Base-by-base conservation (phyloP, 2,888 invertebrate genomes). In the Cyrtodaria siliqua region DNA sequence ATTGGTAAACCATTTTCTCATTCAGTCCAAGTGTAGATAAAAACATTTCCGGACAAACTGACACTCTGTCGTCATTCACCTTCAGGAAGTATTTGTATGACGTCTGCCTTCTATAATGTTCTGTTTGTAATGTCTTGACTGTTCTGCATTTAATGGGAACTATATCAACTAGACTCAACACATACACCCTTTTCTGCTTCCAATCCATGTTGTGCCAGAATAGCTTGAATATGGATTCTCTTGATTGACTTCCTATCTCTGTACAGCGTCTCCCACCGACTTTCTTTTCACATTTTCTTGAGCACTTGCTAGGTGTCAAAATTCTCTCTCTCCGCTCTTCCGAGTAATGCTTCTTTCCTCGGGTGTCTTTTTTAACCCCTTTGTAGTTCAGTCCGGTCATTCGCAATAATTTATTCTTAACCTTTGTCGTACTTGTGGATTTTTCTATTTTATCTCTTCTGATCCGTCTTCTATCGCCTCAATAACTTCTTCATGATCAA, bases 21-120 rank as follows among this genome's bases (percentile, higher is more conserved):
- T 40, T 24, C 27, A 64, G 4, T 14, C 64, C 56, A 26, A 55
- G 27, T 2, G 55, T 64, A 20, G 55, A 55, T 3, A 64, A 29
- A 23, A 52, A 52, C 52, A 23, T 52, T 24, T 16, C 26, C 23
- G 9, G 3, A 23, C 52, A 24, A 4, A 47, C 47, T 16, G 2
- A 8, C 20, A 52, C 3, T 26, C 52, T 3, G 4, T 52, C 6
- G 8, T 20, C 26, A 20, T 26, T 26, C 4, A 20, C 6, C 16
- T 23, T 52, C 3, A 52, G 52, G 16, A 23, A 52, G 23, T 52
- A 52, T 16, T 52, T 20, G 4, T 52, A 52, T 44, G 44, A 9
- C 6, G 6, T 20, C 2, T 52, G 9, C 8, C 24, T 26, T 3
- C 52, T 9, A 24, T 23, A 20, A 14, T 52, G 3, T 20, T 52